Base-by-base conservation (phyloP, 2,888 invertebrate species). In the Lasius platythorax region DNA sequence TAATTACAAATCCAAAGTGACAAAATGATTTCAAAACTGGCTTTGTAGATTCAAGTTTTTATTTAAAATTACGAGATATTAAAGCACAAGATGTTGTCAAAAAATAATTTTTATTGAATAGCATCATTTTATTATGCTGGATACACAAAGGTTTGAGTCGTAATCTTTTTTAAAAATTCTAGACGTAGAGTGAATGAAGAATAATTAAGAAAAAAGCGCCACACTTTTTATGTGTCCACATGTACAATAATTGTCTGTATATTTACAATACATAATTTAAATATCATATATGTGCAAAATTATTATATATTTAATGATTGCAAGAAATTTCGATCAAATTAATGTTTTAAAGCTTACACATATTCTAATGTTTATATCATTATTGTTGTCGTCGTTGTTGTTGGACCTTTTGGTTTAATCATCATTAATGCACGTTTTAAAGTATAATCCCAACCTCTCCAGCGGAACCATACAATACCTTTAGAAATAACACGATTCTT, bases 361-460 rank as follows among this genome's bases (percentile, higher is more conserved):
- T n/a, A 9, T 79, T 58, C 0, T 46, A 33, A 61, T 61, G 1
- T 61, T 79, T 73, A 79, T 56, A 79, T 46, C 18, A 33, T 73
- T 46, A 73, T 73, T 12, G 79, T 72, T 18, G 79, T 73, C 18
- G 43, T 79, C 43, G 78, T 79, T 70, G 95, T 94, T 85, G 96
- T 94, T 89, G 96, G 95, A 84, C 97, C 97, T 95, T 96, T 97
- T 58, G 98, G 98, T 94, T 98, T 97, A 93, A 98, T 98, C 98
- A 98, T 98, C 98, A 98, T 98, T 84, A 97, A 97, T 1, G 98
- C 98, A 92, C 97, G 97, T 95, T 98, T 98, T 87, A 98, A 95
- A 28, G 98, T 98, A 95, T 98, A 98, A 95, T 98, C 98, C 98
- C 98, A 98, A 79, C 98, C 98, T 95, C 98, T 97, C 98, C 98